Evolutionary conservation across 2,888 invertebrate genomes (phyloP), one percentile per base, ranked within the genome.

Genomic region (Tipula unca): DNA sequence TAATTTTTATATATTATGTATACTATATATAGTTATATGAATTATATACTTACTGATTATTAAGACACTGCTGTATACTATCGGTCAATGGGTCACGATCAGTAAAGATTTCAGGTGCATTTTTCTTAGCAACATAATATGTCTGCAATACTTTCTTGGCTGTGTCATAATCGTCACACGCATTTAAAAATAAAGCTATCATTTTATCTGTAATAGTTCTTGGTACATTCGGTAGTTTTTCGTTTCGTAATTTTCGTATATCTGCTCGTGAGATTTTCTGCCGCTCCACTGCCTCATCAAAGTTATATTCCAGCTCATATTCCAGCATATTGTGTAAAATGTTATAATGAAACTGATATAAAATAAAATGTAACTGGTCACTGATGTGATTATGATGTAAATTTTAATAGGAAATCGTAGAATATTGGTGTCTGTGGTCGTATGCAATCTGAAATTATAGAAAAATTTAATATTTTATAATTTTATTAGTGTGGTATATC

Each of bases 51-150:
- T 92, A 93, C 89, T 92, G 90, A 3, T 92, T 90, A 87, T 91
- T 91, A 87, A 93, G 88, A 29, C 91, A 90, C 86, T 90, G 89
- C 86, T 91, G 89, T 17, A 92, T 87, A 86, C 90, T 90, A 1
- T 90, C 89, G 1, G 87, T 87, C 1, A 88, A 88, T 13, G 92
- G 88, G 88, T 92, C 90, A 85, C 95, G 91, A 86, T 93, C 92
- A 85, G 91, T 92, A 88, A 94, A 95, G 87, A 94, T 92, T 88
- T 94, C 94, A 0, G 94, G 94, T 0, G 92, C 91, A 87, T 92
- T 92, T 87, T 92, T 92, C 87, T 93, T 92, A 85, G 92, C 90
- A 39, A 91, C 91, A 88, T 93, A 95, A 90, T 93, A 95, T 86
- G 92, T 92, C 87, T 92, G 91, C 87, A 95, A 83, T 6, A 87